A percentile compares a stretch with the other conserved stretches of the same genome.
Evolutionary conservation across 2,797 vertebrate species (phyloP).

Genomic region (Manis crassicaudata): DNA sequence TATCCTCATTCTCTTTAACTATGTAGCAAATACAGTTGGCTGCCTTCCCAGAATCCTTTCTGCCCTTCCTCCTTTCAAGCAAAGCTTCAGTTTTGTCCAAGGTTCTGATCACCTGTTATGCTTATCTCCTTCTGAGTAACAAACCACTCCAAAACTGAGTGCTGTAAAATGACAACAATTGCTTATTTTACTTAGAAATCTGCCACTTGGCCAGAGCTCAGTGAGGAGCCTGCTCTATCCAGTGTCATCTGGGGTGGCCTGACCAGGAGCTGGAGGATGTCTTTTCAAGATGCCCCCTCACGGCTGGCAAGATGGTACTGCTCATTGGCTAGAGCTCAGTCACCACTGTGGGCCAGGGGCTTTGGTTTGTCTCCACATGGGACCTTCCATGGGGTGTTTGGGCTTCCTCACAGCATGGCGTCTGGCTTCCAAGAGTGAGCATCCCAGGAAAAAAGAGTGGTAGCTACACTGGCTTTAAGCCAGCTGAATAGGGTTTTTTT

Average conservation of each 20-base stretch:
- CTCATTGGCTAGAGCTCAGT: not conserved
- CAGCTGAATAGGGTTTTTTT: not conserved
- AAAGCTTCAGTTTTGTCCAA: not conserved
- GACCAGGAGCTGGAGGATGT: not conserved
- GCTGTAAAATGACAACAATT: not conserved
- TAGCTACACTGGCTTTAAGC: not conserved
- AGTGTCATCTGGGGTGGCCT: not conserved
- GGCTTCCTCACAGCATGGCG: not conserved
- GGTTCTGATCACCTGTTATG: not conserved
- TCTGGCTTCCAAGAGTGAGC: not conserved
- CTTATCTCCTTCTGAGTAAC: not conserved
- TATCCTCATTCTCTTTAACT: not conserved
- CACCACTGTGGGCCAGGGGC: not conserved
- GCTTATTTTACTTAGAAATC: not conserved
- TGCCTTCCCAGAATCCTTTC: not conserved
- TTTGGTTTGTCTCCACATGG: not conserved
- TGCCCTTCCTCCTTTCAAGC: not conserved
- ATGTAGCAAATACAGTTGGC: not conserved
- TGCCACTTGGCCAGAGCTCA: not conserved
- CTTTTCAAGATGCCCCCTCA: not conserved
- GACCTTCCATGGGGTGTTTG: not conserved
- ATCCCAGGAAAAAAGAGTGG: not conserved
- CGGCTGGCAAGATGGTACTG: not conserved
- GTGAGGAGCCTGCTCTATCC: not conserved
- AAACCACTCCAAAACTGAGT: not conserved